Percentiles rank a stretch among this genome's conserved stretches.
phyloP scores from a whole-genome alignment of 2,797 vertebrate genomes.

The Simalia tracyae region DNA sequence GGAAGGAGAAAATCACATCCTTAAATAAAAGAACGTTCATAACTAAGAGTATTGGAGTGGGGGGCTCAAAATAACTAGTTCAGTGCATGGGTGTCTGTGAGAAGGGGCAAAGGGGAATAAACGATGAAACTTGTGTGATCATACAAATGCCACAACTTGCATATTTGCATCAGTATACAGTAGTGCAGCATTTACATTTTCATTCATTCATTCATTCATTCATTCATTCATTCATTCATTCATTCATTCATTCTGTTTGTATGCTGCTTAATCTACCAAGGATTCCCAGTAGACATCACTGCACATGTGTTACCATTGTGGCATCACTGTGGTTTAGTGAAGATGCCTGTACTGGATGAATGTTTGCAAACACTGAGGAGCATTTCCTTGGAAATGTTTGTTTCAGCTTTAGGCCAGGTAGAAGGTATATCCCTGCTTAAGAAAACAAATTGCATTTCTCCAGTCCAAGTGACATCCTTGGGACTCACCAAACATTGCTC shows the following conservation, averaged over 20 bases:
- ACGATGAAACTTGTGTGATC: neutral
- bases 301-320: neutral
- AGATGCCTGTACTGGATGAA: neutral
- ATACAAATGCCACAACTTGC: neutral
- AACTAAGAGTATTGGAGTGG: neutral
- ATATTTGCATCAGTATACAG: neutral
- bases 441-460: neutral
- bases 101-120: neutral
- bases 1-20: neutral
- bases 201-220: neutral
- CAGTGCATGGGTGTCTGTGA: neutral
- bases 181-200: neutral
- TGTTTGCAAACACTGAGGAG: neutral
- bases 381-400: neutral
- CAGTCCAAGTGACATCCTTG: neutral
- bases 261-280: neutral
- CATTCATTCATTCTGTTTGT: neutral
- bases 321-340: neutral
- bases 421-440: neutral
- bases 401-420: neutral
- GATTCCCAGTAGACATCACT: neutral
- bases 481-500: conserved; percentile 90
- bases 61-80: neutral
- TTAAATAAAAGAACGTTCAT: neutral
- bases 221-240: too few relatives aligned